Base-by-base conservation (phyloP, 2,888 invertebrate genomes). In the Hypselothyrea guttata region DNA sequence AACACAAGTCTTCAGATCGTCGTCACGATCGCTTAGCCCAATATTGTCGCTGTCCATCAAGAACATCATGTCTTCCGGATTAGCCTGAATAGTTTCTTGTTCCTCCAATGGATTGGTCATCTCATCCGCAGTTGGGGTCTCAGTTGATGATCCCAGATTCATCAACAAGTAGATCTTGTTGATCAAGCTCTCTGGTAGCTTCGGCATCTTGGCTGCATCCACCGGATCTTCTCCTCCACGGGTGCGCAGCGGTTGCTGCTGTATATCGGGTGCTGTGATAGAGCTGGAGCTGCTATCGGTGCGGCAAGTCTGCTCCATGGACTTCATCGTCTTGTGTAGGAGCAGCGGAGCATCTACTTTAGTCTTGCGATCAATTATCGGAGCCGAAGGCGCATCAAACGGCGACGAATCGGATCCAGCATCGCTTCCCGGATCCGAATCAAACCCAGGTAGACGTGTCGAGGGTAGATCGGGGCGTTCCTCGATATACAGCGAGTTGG, bases 201-300 rank as follows among this genome's bases (percentile, higher is more conserved):
- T 9, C 0, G 37, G 2, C 8, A n/a, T n/a, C n/a, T 35, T 49
- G 1, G 5, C 8, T 0, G 42, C 12, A 11, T 38, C 48, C 15
- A 55, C 42, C 1, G 51, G 51, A 15, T 69, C 34, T 27, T 52
- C 47, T 0, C 47, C 63, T 7, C 64, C 73, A 1, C 71, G 55
- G 31, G 54, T 66, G 15, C 52, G 11, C 8, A 37, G 15, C 9
- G 45, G 51, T 42, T 22, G 3, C 22, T 4, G 22, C 22, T 22
- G 22, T 5, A 22, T 2, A 2, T 22, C 22, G 22, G 22, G 22
- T 22, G 5, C 2, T 22, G 22, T 71, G 46, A 68, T 67, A n/a
- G 62, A 57, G 1, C 22, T 22, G 22, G 56, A 55, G 35, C 49
- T 71, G 71, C 49, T 71, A 1, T 61, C 61, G 22, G 60, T 53